These are phyloP conservation scores for Falco berigora DNA, from an alignment of 2,797 vertebrate genomes.

Conservation along the genomic window DNA sequence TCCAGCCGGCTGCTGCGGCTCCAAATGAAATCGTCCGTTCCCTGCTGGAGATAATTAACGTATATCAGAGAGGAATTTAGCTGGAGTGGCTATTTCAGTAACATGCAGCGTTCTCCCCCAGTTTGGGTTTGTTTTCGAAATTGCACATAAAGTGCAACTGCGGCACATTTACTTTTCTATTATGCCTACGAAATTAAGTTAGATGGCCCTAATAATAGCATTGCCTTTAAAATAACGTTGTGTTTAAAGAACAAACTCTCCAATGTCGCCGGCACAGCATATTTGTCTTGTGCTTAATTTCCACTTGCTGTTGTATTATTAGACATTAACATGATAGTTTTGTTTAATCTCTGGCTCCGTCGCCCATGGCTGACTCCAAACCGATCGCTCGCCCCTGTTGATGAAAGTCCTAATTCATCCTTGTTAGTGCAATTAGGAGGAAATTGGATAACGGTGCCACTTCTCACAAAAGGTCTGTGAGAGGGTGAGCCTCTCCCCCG, in stretches of 20 bases:
- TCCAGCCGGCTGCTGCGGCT: neutral
- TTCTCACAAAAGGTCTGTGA: conserved; percentile 62
- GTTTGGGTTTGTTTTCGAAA: conserved; percentile 56
- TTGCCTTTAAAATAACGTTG: conserved; percentile 62
- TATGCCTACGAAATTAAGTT: conserved; percentile 70
- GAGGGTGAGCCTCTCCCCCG: conserved; percentile 19
- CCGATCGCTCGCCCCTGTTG: conserved; percentile 67
- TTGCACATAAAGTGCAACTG: conserved; percentile 61
- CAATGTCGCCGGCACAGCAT: conserved; percentile 52
- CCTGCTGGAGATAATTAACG: conserved; percentile 52
- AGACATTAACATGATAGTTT: conserved; percentile 74
- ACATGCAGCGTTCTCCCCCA: neutral
- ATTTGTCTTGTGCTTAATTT: conserved; percentile 77
- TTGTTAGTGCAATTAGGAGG: conserved; percentile 78
- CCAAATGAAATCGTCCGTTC: neutral
- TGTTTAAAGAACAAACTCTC: conserved; percentile 70
- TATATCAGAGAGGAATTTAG: conserved; percentile 47
- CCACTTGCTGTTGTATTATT: conserved; percentile 74
- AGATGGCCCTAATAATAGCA: conserved; percentile 68
- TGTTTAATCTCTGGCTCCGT: conserved; percentile 78
- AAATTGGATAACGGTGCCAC: conserved; percentile 70
- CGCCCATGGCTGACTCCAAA: conserved; percentile 76
- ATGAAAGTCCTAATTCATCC: conserved; percentile 78
- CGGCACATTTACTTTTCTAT: conserved; percentile 68
- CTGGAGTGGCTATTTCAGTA: conserved; percentile 48